These are phyloP conservation scores for Apodemia duryi DNA, from an alignment of 2,888 invertebrate species.

Conservation along the genomic window DNA sequence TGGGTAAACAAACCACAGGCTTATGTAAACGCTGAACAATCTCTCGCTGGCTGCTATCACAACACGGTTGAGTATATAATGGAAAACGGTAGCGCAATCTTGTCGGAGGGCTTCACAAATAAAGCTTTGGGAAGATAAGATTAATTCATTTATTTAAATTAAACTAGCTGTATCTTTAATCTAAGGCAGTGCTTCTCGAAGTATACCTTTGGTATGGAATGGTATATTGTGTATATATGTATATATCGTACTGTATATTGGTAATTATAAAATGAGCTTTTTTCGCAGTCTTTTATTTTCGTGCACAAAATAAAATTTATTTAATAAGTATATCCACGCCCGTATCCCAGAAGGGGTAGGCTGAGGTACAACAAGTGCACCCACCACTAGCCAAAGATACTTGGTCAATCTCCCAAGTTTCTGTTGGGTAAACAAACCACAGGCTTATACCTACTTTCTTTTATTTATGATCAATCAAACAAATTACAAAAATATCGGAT, in stretches of 20 bases:
- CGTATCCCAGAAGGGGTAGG: too few relatives aligned
- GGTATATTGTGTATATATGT: too few relatives aligned
- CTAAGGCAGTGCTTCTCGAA: not conserved
- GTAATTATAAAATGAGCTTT: not conserved
- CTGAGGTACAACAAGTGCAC: too few relatives aligned
- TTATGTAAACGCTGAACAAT: conserved; percentile 8
- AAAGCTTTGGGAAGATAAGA: conserved; percentile 23
- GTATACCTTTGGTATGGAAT: not conserved
- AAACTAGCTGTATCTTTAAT: not conserved
- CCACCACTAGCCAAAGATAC: too few relatives aligned
- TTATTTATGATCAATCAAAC: too few relatives aligned
- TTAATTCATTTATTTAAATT: conserved; percentile 9
- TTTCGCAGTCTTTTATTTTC: too few relatives aligned
- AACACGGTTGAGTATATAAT: conserved; percentile 41
- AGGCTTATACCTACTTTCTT: not conserved
- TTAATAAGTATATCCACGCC: too few relatives aligned
- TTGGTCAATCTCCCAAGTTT: conserved; percentile 9
- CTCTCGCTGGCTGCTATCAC: conserved; percentile 10
- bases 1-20: conserved; percentile 6
- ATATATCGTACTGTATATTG: not conserved
- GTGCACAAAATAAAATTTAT: too few relatives aligned
- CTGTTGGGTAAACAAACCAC: conserved; percentile 5
- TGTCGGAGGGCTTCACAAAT: conserved; percentile 56
- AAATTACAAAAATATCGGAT: too few relatives aligned
- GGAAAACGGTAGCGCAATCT: conserved; percentile 63